These are phyloP conservation scores for Limnephilus rhombicus DNA, from an alignment of 2,888 invertebrate genomes.

Conservation along the genomic window DNA sequence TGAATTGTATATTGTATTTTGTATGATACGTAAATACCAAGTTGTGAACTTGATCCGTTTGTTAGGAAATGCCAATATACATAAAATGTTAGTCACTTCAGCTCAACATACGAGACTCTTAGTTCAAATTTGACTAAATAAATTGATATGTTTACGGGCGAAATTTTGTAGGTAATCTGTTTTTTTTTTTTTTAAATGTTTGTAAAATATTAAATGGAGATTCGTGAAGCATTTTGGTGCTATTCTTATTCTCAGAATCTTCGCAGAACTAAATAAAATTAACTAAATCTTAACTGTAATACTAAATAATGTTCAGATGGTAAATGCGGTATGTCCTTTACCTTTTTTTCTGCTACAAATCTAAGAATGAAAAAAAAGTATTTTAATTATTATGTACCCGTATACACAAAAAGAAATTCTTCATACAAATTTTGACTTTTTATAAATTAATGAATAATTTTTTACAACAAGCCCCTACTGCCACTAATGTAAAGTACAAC, in stretches of 20 bases:
- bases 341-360: not conserved
- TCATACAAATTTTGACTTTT: too few species aligned
- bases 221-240: not conserved
- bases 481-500: not conserved
- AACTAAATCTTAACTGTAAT: not conserved
- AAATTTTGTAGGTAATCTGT: not conserved
- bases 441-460: not conserved
- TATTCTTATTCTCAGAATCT: not conserved
- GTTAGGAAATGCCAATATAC: not conserved
- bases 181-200: not conserved
- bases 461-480: not conserved
- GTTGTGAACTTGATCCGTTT: constrained; percentile 5
- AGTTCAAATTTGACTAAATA: constrained; percentile 13
- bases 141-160: not conserved
- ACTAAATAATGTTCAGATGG: not conserved
- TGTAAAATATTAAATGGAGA: too few species aligned
- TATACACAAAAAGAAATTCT: too few species aligned
- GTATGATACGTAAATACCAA: not conserved
- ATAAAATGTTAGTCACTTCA: constrained; percentile 17
- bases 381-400: not conserved
- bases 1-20: constrained; percentile 14
- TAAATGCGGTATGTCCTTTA: not conserved
- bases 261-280: not conserved
- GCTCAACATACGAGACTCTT: constrained; percentile 32
- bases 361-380: not conserved